Percentiles rank a stretch among this genome's conserved stretches.
Conservation (phyloP, 2,888 invertebrate species). For the Oxystoma pomonae region DNA sequence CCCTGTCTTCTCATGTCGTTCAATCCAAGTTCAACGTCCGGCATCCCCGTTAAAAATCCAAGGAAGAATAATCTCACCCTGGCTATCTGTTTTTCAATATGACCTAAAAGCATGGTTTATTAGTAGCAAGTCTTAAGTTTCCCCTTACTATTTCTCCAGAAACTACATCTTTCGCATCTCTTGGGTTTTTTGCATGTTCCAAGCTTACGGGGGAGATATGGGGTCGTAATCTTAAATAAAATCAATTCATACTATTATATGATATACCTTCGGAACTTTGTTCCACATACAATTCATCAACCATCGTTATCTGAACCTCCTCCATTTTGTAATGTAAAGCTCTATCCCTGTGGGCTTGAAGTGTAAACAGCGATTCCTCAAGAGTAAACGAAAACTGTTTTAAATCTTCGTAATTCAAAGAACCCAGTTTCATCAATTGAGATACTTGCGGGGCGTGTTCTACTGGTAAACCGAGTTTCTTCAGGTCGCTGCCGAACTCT, state of each 20-base stretch:
- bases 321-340: slow-evolving; percentile 93
- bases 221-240: too few relatives aligned
- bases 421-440: slow-evolving; percentile 93
- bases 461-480: slow-evolving; percentile 90
- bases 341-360: slow-evolving; percentile 81
- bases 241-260: too few relatives aligned
- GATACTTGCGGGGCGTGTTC: slow-evolving; percentile 97
- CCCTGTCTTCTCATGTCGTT: slow-evolving; percentile 98
- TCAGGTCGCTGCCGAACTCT: slow-evolving; percentile 88
- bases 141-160: too few relatives aligned
- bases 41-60: slow-evolving; percentile 95
- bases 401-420: slow-evolving; percentile 82
- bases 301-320: slow-evolving; percentile 89
- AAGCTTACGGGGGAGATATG: too few relatives aligned
- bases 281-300: slow-evolving; percentile 89
- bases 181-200: too few relatives aligned
- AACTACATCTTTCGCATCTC: too few relatives aligned
- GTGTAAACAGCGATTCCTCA: slow-evolving; percentile 87
- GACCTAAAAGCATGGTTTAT: slow-evolving; percentile 40
- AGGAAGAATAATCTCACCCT: slow-evolving; percentile 93
- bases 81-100: slow-evolving; percentile 85
- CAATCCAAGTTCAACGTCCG: slow-evolving; percentile 93
- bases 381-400: slow-evolving; percentile 87
- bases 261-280: slow-evolving; percentile 71
- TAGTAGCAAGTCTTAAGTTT: too few relatives aligned